phyloP scores from a whole-genome alignment of 2,888 invertebrate species.

The Mesorhabditis spiculigera region DNA sequence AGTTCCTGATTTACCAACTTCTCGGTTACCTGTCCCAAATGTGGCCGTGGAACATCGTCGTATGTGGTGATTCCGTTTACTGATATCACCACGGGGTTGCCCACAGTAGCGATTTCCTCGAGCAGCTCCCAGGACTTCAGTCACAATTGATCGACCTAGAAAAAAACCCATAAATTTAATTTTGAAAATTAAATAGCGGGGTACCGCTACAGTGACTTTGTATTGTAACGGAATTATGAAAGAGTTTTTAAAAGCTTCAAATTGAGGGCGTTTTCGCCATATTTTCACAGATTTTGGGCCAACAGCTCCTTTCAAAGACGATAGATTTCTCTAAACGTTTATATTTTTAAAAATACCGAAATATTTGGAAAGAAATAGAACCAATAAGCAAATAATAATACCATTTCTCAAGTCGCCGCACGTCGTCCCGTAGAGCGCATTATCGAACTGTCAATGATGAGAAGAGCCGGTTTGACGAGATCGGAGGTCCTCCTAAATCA shows the following conservation, averaged over 20 bases:
- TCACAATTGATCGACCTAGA: neutral
- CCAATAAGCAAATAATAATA: neutral
- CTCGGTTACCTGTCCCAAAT: neutral
- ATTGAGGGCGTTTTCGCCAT: no score
- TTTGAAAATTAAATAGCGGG: no score
- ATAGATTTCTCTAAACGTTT: no score
- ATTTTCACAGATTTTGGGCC: no score
- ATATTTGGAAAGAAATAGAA: neutral
- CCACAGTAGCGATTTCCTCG: neutral
- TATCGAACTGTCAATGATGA: neutral
- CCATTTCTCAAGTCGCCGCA: neutral
- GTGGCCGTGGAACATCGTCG: neutral
- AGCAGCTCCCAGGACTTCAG: neutral
- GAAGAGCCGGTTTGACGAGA: neutral
- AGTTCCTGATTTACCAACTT: no score
- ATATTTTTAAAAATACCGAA: no score
- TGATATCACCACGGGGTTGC: neutral
- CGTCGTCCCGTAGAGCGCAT: conserved; percentile 6
- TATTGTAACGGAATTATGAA: no score
- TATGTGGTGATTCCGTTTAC: neutral
- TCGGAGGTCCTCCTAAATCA: neutral
- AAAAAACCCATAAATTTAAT: no score
- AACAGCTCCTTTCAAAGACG: no score
- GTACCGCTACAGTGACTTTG: no score
- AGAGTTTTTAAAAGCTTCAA: no score